phyloP scores from a whole-genome alignment of 2,797 vertebrate genomes.

The Trematomus bernacchii region DNA sequence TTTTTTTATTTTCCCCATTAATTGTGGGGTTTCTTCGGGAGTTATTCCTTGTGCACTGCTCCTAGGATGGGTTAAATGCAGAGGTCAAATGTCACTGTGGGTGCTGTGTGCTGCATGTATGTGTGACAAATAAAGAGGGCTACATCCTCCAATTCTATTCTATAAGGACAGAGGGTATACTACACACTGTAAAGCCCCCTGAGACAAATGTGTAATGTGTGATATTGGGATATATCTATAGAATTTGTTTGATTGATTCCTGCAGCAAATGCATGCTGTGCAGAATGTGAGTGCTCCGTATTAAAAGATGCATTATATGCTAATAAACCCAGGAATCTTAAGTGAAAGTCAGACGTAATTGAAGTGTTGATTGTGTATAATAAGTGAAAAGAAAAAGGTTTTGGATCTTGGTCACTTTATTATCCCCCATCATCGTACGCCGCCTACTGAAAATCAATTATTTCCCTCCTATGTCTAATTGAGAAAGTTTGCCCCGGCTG shows the following conservation, averaged over 20 bases:
- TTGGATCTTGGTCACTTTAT: constrained; percentile 57
- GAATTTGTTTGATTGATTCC: neutral
- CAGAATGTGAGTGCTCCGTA: constrained; percentile 14
- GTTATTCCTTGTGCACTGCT: too few species aligned
- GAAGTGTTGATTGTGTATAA: constrained; percentile 53
- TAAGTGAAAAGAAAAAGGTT: constrained; percentile 35
- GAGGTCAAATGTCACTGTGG: too few species aligned
- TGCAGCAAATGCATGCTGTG: constrained; percentile 3
- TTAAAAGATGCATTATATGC: constrained; percentile 56
- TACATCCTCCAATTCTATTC: too few species aligned
- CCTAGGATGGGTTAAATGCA: too few species aligned
- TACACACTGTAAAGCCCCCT: too few species aligned
- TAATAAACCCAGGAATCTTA: constrained; percentile 32
- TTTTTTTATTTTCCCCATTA: too few species aligned
- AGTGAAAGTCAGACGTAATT: constrained; percentile 39
- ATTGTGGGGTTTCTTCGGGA: too few species aligned
- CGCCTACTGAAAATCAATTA: constrained; percentile 74
- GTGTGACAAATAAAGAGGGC: too few species aligned
- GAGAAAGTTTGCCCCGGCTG: constrained; percentile 65
- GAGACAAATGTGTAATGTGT: too few species aligned
- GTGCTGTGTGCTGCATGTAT: too few species aligned
- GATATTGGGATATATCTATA: too few species aligned
- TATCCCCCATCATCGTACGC: constrained; percentile 59
- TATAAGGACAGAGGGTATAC: too few species aligned
- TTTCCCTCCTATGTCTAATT: constrained; percentile 67